phyloP scores from a whole-genome alignment of 2,113 vertebrate genomes.

The Tupaia tana region DNA sequence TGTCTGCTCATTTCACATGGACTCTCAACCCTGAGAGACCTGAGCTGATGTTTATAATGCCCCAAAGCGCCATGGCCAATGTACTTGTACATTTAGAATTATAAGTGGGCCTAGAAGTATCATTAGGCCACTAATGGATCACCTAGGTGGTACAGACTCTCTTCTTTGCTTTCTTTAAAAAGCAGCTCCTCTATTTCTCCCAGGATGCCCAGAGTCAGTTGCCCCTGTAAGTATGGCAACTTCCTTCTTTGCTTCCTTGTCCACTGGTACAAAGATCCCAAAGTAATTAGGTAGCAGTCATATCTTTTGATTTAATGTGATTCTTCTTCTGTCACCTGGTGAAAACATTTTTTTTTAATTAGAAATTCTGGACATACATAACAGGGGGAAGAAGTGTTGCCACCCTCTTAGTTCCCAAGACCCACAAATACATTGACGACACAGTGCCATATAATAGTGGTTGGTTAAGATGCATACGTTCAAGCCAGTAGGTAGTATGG shows the following conservation, averaged over 20 bases:
- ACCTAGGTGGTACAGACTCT: background rate
- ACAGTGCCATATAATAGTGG: background rate
- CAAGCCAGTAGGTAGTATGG: too few relatives aligned
- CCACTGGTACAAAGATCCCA: background rate
- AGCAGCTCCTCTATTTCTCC: background rate
- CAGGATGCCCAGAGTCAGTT: background rate
- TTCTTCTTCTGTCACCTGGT: background rate
- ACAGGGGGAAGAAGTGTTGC: background rate
- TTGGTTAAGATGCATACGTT: background rate
- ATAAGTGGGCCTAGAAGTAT: background rate
- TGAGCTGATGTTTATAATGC: background rate
- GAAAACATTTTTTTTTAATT: background rate
- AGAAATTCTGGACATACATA: background rate
- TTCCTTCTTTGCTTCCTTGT: background rate
- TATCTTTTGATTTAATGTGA: background rate
- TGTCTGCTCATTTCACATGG: background rate
- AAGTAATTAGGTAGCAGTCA: background rate
- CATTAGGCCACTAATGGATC: background rate
- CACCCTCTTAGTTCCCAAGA: background rate
- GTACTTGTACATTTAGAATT: background rate
- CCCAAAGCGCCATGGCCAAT: background rate
- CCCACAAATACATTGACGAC: background rate
- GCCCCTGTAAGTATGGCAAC: background rate
- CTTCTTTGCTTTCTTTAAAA: background rate
- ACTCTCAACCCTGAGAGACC: background rate